A percentile compares a stretch with the other conserved stretches of the same genome.
Conservation (phyloP, 2,113 vertebrate genomes). For the Malurus cyaneus region DNA sequence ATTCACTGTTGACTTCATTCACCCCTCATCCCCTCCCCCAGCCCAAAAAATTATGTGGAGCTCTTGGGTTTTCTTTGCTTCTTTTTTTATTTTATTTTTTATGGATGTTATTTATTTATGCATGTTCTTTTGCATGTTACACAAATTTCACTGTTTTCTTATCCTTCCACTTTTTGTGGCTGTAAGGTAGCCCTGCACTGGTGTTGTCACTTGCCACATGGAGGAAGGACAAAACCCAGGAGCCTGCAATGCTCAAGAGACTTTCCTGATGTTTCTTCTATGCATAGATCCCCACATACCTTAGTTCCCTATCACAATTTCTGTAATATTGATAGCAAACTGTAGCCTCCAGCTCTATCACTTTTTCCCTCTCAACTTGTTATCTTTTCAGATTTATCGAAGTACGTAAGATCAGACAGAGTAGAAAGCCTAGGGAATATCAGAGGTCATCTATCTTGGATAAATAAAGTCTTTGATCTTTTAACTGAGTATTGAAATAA, state of each 20-base stretch:
- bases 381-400: background rate
- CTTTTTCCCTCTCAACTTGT: background rate
- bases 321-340: background rate
- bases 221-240: background rate
- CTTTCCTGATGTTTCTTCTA: background rate
- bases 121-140: rapidly evolving
- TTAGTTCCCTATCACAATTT: background rate
- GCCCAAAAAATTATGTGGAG: background rate
- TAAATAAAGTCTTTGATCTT: background rate
- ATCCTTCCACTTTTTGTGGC: background rate
- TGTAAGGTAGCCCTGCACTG: background rate
- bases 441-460: background rate
- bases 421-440: background rate
- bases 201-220: background rate
- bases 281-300: rapidly evolving
- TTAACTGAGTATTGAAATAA: background rate
- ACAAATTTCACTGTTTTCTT: background rate
- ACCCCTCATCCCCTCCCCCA: too few species aligned
- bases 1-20: background rate
- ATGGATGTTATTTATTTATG: too few species aligned
- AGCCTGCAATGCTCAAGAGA: background rate
- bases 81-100: background rate
- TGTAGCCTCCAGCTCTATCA: background rate
- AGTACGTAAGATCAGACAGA: background rate
- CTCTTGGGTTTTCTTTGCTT: background rate